Base-by-base conservation (phyloP, 2,113 vertebrate species). In the Psittacula cyanocephala region DNA sequence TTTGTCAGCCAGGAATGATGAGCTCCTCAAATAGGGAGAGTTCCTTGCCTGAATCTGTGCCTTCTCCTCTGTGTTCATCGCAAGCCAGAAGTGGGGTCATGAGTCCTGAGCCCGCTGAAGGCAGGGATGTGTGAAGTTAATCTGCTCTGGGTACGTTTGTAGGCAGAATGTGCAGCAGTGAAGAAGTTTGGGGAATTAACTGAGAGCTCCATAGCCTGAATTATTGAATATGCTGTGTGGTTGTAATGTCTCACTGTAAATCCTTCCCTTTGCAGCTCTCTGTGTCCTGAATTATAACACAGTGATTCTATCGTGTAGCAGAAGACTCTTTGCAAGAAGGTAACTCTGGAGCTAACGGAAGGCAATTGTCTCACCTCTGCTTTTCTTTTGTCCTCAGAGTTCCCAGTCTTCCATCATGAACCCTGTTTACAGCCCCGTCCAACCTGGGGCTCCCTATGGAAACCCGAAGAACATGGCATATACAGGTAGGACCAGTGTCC, bases 391-490 rank as follows among this genome's bases (percentile, higher is more conserved):
- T 97, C 98, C 98, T 64, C 98, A 99, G 98, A 98, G 97, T 98
- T 98, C 98, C 97, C 92, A 96, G 98, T 98, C 98, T 98, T 98
- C 99, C 98, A 98, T 96, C 91, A 99, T 99, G 99, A 99, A 99
- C 97, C 99, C 99, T 83, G 99, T 99, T 98, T 99, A 99, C 98
- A 99, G 99, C 98, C 99, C 99, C 68, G 99, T 99, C 95, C 99
- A 99, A 96, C 99, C 99, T 91, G 99, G 99, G 97, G 98, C 99
- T 96, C 99, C 99, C 64, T 99, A 99, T 2, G 99, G 99, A 97
- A 99, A 99, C 97, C 99, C 99, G 52, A 99, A 99, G 98, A 99
- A 99, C 98, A 99, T 99, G 99, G 98, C 99, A 29, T 99, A 99
- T 22, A 97, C 99, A 98, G 99, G 99, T 99, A 97, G 96, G 98